Evolutionary conservation across 2,888 invertebrate species (phyloP), one percentile per base, ranked within the genome.

Genomic region (Apodemia mormo): DNA sequence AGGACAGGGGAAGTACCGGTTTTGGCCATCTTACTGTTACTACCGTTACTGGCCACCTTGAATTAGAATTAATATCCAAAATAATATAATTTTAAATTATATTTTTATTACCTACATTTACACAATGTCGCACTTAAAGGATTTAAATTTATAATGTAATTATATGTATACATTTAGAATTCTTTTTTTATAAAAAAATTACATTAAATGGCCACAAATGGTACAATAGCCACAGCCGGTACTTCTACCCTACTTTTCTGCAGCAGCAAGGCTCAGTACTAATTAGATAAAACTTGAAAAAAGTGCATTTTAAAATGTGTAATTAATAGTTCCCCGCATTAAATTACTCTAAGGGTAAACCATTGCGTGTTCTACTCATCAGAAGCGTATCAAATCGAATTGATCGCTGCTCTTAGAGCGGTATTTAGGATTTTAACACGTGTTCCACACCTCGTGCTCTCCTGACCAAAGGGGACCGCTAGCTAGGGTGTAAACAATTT

Each of bases 371-470:
- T 79, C 76, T 77, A 79, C 80, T 79, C 77, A 81, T 83, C 79
- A 80, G 75, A 77, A 82, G 85, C 88, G 87, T 85, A 82, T 82
- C 90, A 79, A 90, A 92, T 91, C 78, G 85, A 84, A 80, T 82
- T 85, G 84, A 88, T 87, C 85, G 84, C 78, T 43, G 77, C 78
- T 82, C 83, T 77, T 77, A 74, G 76, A 75, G 76, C 73, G 74
- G 76, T 79, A 81, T 85, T 82, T 81, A 83, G 85, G 85, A 87
- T 85, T 83, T 80, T 81, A 90, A 89, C 92, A 92, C 92, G 92
- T 92, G 92, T 90, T 90, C 88, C 78, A 85, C 88, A 86, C 86
- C 85, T 86, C 82, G 79, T 80, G 82, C 83, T 82, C 83, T 81
- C 81, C 82, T 83, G 86, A 81, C 85, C 84, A 78, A 83, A 85